Evolutionary conservation across 2,888 invertebrate genomes (phyloP).

Genomic region (Acleris literana): DNA sequence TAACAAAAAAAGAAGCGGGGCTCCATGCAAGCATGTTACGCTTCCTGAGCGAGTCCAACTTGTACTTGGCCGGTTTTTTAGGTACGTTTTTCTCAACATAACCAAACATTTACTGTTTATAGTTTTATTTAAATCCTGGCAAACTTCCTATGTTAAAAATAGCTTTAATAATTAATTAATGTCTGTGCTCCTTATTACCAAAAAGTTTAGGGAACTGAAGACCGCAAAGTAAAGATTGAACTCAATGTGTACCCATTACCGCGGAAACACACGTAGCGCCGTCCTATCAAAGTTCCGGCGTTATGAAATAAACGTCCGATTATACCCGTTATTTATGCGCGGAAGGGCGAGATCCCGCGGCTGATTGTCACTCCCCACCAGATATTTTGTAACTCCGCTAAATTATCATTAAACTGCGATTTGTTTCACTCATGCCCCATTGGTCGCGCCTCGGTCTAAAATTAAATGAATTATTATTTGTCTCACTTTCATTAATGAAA

Average conservation of each 20-base stretch:
- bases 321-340: conserved; percentile 71
- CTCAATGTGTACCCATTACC: conserved; percentile 26
- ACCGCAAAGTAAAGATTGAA: background rate
- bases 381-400: conserved; percentile 67
- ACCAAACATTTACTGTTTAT: too few species aligned
- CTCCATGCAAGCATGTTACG: too few species aligned
- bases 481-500: conserved; percentile 15
- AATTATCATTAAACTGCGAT: conserved; percentile 70
- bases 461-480: conserved; percentile 51
- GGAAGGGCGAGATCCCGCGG: conserved; percentile 68
- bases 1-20: too few species aligned
- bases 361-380: conserved; percentile 69
- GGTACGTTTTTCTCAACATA: too few species aligned
- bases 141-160: too few species aligned
- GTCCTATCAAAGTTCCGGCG: conserved; percentile 75
- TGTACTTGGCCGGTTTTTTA: too few species aligned
- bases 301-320: conserved; percentile 71
- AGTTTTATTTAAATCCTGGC: too few species aligned
- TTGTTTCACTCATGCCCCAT: conserved; percentile 66
- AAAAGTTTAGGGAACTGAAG: too few species aligned
- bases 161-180: too few species aligned
- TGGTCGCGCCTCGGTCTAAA: conserved; percentile 51
- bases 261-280: conserved; percentile 55
- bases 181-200: too few species aligned
- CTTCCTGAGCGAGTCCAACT: too few species aligned